phyloP scores from a whole-genome alignment of 2,888 invertebrate genomes.

The Tyria jacobaeae region DNA sequence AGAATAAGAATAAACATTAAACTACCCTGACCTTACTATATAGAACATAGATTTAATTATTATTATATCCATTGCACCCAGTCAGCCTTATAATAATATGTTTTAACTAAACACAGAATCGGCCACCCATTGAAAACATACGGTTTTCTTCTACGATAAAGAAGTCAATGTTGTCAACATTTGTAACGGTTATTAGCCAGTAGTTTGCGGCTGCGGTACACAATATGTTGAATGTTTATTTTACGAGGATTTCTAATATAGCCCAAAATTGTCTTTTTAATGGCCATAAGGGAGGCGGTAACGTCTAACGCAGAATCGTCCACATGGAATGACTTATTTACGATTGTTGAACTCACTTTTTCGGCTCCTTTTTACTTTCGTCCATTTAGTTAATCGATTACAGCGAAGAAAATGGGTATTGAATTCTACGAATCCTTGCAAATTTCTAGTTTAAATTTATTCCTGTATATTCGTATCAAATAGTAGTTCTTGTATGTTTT shows the following conservation, averaged over 20 bases:
- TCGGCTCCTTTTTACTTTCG: conserved; percentile 27
- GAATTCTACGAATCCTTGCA: conserved; percentile 32
- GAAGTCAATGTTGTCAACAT: conserved; percentile 31
- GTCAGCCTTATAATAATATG: not conserved
- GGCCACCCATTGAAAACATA: not conserved
- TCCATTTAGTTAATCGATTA: conserved; percentile 36
- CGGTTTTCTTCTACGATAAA: conserved; percentile 14
- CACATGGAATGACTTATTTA: conserved; percentile 61
- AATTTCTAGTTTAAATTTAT: not conserved
- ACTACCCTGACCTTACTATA: not conserved
- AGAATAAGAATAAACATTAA: not conserved
- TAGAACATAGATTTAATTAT: not conserved
- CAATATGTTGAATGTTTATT: conserved; percentile 41
- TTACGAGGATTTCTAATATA: conserved; percentile 55
- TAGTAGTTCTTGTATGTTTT: not conserved
- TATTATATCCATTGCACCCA: not conserved
- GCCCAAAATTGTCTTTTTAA: conserved; percentile 62
- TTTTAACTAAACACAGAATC: not conserved
- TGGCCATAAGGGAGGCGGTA: conserved; percentile 54
- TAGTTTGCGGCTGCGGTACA: conserved; percentile 31
- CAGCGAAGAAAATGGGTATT: conserved; percentile 32
- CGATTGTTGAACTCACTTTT: conserved; percentile 46
- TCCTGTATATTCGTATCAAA: not conserved
- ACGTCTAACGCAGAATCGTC: conserved; percentile 44
- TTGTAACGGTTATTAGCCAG: conserved; percentile 36